Base-by-base conservation (phyloP, 2,113 vertebrate genomes). In the Apistogramma diplotaenia region DNA sequence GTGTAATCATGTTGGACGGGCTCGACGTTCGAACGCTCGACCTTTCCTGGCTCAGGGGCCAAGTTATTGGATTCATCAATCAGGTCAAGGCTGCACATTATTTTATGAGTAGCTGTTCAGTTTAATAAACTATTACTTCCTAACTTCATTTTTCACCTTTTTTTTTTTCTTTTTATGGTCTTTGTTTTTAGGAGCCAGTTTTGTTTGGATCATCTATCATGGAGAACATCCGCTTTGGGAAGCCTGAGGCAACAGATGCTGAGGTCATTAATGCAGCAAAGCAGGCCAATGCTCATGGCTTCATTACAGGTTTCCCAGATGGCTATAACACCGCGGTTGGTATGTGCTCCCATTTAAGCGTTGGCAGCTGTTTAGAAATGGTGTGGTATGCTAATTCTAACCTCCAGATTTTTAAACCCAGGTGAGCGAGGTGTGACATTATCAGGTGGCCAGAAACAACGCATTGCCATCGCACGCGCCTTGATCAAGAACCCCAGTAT, bases 201-300 rank as follows among this genome's bases (percentile, higher is more conserved):
- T 93, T 99, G 73, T 99, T 99, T 2, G 97, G 96, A 12, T 97
- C 97, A 0, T 97, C 95, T 2, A 91, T 99, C 89, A 95, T 97
- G 96, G 98, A 99, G 86, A 99, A 99, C 91, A 99, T 99, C 84
- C 97, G 97, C 54, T 98, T 99, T 1, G 97, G 97, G 73, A 97
- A 96, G 82, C 96, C 94, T 0, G 95, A 87, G 0, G 98, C 98
- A 54, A 95, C 97, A 0, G 97, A 99, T 0, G 94, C 94, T 0
- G 97, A 99, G 81, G 96, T 99, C 57, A 93, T 94, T 0, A 77
- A 94, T 0, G 97, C 96, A 0, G 97, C 98, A 12, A 95, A 85
- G 76, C 96, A 96, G 0, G 97, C 98, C 88, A 97, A 98, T 0
- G 98, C 98, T 1, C 96, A 99, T 1, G 51, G 82, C 53, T 99